A percentile compares a stretch with the other conserved stretches of the same genome.
phyloP scores from a whole-genome alignment of 2,113 vertebrate genomes.

The Cryptomyrus ogoouensis region DNA sequence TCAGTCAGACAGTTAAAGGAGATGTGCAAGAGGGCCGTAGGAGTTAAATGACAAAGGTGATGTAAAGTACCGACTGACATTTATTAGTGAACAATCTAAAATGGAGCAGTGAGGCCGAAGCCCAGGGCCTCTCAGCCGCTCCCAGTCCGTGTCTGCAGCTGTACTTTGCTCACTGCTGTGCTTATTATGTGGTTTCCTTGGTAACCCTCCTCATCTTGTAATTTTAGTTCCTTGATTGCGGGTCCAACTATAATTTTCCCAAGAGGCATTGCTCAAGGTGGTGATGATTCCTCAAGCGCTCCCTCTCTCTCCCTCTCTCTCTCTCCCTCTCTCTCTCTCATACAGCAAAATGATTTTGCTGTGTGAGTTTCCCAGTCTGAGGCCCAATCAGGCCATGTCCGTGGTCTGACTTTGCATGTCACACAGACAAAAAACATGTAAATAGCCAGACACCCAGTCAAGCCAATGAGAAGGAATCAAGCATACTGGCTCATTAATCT shows the following conservation, averaged over 20 bases:
- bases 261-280: conserved; percentile 52
- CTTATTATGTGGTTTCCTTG: conserved; percentile 52
- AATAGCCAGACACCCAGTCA: not conserved
- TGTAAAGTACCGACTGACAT: conserved; percentile 2
- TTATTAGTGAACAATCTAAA: not conserved
- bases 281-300: conserved; percentile 32
- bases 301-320: not conserved
- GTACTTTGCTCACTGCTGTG: conserved; percentile 33
- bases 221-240: conserved; percentile 63
- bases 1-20: not conserved
- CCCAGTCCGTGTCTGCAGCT: conserved; percentile 21
- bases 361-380: not conserved
- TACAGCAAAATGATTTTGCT: not conserved
- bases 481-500: not conserved
- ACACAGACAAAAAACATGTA: not conserved
- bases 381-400: not conserved
- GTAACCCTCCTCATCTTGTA: conserved; percentile 51
- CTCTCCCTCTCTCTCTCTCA: conserved; percentile 6
- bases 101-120: not conserved
- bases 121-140: conserved; percentile 1
- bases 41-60: not conserved
- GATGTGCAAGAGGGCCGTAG: not conserved
- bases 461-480: not conserved
- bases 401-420: not conserved
- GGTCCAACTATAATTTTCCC: conserved; percentile 51